Percentiles rank a stretch among this genome's conserved stretches.
Conservation (phyloP, 2,888 invertebrate genomes). For the Galerucella calmariensis region DNA sequence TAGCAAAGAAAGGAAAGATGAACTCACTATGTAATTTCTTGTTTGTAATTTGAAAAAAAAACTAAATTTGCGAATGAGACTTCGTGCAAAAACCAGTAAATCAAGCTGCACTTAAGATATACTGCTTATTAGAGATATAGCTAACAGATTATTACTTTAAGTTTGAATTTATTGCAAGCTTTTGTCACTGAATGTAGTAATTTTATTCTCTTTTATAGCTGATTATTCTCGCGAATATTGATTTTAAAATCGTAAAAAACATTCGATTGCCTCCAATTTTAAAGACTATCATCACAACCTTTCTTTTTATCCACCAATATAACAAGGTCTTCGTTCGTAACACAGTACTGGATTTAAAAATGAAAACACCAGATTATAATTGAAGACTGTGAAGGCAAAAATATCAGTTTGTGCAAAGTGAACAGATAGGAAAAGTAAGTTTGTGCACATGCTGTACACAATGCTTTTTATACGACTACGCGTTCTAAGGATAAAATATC, state of each 20-base stretch:
- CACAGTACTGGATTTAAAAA: background rate
- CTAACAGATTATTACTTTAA: background rate
- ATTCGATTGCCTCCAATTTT: background rate
- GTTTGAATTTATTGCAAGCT: background rate
- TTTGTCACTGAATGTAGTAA: background rate
- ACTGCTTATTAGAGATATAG: background rate
- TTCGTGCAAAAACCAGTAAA: too few species aligned
- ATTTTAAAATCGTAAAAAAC: background rate
- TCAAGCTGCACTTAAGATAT: background rate
- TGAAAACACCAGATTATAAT: too few species aligned
- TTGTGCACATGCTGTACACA: too few species aligned
- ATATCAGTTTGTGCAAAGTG: too few species aligned
- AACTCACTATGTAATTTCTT: too few species aligned
- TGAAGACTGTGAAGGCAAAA: too few species aligned
- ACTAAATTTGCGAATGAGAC: too few species aligned
- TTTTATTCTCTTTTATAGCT: background rate
- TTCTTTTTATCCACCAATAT: background rate
- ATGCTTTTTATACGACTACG: too few species aligned
- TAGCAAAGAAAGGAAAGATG: too few species aligned
- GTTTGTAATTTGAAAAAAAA: too few species aligned
- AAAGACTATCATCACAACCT: background rate
- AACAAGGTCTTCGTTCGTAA: background rate
- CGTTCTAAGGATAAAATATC: too few species aligned
- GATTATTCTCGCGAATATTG: background rate
- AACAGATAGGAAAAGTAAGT: too few species aligned